These are phyloP conservation scores for Troides aeacus DNA, from an alignment of 2,888 invertebrate genomes.

Conservation along the genomic window DNA sequence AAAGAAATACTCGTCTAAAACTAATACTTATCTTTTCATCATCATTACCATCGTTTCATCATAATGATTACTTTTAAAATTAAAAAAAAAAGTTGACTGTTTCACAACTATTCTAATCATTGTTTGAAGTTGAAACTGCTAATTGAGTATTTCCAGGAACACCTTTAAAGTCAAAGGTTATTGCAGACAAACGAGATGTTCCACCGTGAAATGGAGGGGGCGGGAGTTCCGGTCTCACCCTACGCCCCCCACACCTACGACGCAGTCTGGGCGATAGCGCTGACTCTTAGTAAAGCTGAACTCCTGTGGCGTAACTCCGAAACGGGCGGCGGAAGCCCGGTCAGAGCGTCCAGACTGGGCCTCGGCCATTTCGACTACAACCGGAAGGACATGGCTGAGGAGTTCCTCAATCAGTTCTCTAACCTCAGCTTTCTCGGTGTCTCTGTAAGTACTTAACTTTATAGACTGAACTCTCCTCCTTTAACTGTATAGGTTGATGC, in stretches of 20 bases:
- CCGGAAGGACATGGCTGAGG: slow-evolving; percentile 85
- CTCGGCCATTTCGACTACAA: slow-evolving; percentile 86
- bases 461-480: too few relatives aligned
- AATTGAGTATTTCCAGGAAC: too few relatives aligned
- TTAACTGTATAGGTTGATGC: too few relatives aligned
- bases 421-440: slow-evolving; percentile 89
- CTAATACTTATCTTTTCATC: too few relatives aligned
- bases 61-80: too few relatives aligned
- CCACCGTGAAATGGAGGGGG: slow-evolving; percentile 76
- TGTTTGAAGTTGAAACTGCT: too few relatives aligned
- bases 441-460: slow-evolving; percentile 83
- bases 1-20: too few relatives aligned
- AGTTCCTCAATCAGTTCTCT: slow-evolving; percentile 85
- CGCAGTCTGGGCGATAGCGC: slow-evolving; percentile 93
- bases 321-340: slow-evolving; percentile 44
- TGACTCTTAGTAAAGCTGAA: slow-evolving; percentile 85
- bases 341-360: slow-evolving; percentile 43
- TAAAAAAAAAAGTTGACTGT: too few relatives aligned
- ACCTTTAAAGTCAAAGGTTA: neutral
- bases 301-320: slow-evolving; percentile 72
- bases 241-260: slow-evolving; percentile 92
- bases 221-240: slow-evolving; percentile 79
- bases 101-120: too few relatives aligned
- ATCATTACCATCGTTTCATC: too few relatives aligned
- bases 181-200: slow-evolving; percentile 84